These are phyloP conservation scores for Gobio gobio DNA, from an alignment of 2,113 vertebrate species.

Conservation along the genomic window DNA sequence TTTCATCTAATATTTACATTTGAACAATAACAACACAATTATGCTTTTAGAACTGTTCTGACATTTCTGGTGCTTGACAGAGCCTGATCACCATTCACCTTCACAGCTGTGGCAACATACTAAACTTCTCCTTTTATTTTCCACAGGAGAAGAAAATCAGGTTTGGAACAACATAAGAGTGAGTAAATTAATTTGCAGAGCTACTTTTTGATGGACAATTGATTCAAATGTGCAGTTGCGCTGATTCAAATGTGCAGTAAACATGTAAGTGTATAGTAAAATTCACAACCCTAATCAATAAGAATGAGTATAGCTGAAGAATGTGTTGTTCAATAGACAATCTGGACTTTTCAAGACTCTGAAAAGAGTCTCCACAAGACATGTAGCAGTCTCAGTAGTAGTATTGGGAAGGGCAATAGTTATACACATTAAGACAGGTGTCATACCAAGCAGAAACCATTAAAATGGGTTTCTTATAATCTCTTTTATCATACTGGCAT, in stretches of 20 bases:
- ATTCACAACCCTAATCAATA: background rate
- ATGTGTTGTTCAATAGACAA: conserved; percentile 18
- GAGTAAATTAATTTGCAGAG: background rate
- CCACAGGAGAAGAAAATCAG: no score
- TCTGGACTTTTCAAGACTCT: background rate
- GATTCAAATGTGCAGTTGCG: background rate
- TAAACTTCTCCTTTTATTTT: background rate
- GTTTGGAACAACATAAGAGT: background rate
- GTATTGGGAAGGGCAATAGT: background rate
- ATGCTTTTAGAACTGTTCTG: background rate
- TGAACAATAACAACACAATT: background rate
- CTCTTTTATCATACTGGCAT: background rate
- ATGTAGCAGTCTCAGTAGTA: background rate
- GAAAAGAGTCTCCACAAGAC: background rate
- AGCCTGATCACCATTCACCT: background rate
- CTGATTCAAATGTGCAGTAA: conserved; percentile 15
- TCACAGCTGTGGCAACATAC: background rate
- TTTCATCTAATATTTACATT: background rate
- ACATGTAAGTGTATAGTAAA: background rate
- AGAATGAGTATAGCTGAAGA: background rate
- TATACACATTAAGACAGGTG: background rate
- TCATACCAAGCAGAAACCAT: conserved; percentile 33
- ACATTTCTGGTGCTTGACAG: background rate
- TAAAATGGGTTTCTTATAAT: conserved; percentile 34
- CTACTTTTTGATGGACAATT: background rate